Percentiles rank a stretch among this genome's conserved stretches.
Conservation (phyloP, 2,797 vertebrate species). For the Clamator glandarius region DNA sequence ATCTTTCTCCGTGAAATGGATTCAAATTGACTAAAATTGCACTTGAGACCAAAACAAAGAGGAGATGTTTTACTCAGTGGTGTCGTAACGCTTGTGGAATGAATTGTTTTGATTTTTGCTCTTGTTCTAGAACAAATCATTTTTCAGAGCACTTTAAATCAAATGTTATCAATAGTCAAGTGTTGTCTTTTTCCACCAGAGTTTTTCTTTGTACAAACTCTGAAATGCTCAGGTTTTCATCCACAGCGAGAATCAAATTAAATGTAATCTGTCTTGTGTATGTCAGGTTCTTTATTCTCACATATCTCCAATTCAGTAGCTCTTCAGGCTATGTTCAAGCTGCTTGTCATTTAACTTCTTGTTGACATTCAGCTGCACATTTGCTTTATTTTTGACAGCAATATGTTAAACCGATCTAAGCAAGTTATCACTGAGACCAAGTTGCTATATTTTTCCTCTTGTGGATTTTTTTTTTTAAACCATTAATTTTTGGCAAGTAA, state of each 20-base stretch:
- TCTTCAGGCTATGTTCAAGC: not conserved
- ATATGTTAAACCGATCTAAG: not conserved
- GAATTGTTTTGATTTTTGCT: conserved; percentile 38
- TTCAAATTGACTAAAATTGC: not conserved
- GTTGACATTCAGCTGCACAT: not conserved
- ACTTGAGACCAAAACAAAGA: conserved; percentile 3
- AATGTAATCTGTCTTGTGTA: not conserved
- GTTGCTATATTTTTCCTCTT: not conserved
- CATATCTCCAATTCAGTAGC: not conserved
- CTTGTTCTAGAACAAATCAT: conserved; percentile 21
- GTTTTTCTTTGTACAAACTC: not conserved
- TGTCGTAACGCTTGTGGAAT: conserved; percentile 44
- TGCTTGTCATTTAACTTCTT: not conserved
- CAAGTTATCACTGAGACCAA: not conserved
- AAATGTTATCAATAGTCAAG: not conserved
- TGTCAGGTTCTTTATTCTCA: not conserved
- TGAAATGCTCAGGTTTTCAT: not conserved
- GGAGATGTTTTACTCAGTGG: not conserved
- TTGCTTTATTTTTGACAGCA: conserved; percentile 2
- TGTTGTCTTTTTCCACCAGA: not conserved
- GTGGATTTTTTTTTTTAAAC: not conserved
- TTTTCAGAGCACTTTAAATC: conserved; percentile 16
- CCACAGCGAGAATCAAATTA: not conserved
- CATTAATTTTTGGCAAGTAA: not conserved
- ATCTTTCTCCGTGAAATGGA: not conserved